phyloP scores from a whole-genome alignment of 2,113 vertebrate species.

The Malurus melanocephalus region DNA sequence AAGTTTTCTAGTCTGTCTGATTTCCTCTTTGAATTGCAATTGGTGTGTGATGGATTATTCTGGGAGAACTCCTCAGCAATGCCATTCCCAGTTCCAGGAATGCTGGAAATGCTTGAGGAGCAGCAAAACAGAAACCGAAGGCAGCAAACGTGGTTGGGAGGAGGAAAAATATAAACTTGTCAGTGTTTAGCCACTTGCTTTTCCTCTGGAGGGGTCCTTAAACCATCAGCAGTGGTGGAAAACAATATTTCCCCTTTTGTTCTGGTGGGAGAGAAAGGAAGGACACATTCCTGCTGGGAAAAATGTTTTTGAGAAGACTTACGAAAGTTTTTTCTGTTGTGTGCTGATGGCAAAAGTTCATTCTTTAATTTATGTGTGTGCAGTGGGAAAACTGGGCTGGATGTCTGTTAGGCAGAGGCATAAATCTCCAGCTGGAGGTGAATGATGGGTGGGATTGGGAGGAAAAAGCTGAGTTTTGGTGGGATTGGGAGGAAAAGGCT shows the following conservation, averaged over 20 bases:
- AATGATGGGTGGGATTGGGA: background rate
- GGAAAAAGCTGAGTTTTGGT: background rate
- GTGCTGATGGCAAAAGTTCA: background rate
- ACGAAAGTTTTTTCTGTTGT: background rate
- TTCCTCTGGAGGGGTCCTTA: background rate
- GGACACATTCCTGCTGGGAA: background rate
- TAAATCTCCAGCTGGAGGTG: slow-evolving; percentile 8
- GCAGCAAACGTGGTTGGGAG: background rate
- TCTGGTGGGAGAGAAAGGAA: background rate
- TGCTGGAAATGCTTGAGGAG: slow-evolving; percentile 13
- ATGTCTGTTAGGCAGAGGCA: too few species aligned
- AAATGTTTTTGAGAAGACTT: background rate
- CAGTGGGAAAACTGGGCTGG: background rate
- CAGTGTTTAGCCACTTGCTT: background rate
- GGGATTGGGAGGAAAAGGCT: background rate
- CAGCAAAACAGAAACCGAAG: background rate
- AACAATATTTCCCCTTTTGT: background rate
- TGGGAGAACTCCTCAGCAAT: slow-evolving; percentile 12
- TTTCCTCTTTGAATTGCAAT: background rate
- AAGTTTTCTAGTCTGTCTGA: background rate
- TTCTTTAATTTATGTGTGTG: background rate
- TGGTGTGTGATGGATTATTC: slow-evolving; percentile 14
- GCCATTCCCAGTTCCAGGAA: background rate
- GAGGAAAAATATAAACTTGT: background rate
- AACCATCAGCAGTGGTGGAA: background rate